A percentile compares a stretch with the other conserved stretches of the same genome.
These are phyloP conservation scores for Botia almorhae DNA, from an alignment of 2,797 vertebrate genomes.

Conservation along the genomic window DNA sequence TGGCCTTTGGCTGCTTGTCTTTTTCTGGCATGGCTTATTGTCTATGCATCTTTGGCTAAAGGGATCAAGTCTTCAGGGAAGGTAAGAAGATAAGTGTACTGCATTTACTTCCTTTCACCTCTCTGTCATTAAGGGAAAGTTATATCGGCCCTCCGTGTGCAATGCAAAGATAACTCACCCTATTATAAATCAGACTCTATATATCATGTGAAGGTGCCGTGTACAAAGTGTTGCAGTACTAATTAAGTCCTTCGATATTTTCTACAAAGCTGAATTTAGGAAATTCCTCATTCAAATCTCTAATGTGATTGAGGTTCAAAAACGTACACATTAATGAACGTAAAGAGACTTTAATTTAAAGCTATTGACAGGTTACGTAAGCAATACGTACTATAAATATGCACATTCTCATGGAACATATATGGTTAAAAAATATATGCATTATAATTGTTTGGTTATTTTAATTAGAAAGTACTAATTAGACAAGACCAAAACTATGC, in stretches of 20 bases:
- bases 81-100: constrained; percentile 75
- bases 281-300: too few species aligned
- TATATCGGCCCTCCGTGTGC: neutral
- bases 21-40: constrained; percentile 93
- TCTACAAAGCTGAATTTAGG: too few species aligned
- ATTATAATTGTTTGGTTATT: neutral
- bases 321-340: too few species aligned
- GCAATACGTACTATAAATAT: too few species aligned
- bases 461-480: neutral
- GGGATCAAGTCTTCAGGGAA: constrained; percentile 99
- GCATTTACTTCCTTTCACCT: neutral
- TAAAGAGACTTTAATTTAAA: too few species aligned
- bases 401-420: too few species aligned
- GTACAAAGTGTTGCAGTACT: too few species aligned
- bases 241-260: too few species aligned
- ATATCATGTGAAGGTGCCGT: too few species aligned
- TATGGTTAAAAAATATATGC: too few species aligned
- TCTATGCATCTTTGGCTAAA: constrained; percentile 95
- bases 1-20: constrained; percentile 92
- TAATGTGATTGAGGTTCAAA: too few species aligned
- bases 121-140: neutral
- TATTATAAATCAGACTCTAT: neutral
- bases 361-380: too few species aligned
- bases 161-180: neutral
- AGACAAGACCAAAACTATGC: neutral